A percentile compares a stretch with the other conserved stretches of the same genome.
Conservation (phyloP, 2,113 vertebrate species). For the Carlito syrichta region DNA sequence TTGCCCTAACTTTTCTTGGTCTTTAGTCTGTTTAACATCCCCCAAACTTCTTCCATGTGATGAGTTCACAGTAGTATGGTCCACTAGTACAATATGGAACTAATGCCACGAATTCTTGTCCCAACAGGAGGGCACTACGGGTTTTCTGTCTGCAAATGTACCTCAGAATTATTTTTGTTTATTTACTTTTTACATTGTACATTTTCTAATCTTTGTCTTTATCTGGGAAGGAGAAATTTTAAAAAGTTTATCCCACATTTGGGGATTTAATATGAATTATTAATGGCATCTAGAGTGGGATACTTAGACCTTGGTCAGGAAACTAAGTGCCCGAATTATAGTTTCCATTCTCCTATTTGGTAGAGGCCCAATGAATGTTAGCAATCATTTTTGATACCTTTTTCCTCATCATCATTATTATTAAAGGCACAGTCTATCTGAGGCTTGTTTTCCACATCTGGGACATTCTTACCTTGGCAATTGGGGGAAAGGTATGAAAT, state of each 20-base stretch:
- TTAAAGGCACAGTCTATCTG: neutral
- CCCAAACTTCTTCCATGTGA: neutral
- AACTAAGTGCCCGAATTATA: neutral
- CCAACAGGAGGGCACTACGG: neutral
- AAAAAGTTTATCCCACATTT: neutral
- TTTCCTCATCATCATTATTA: neutral
- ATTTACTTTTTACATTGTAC: neutral
- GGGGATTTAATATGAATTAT: neutral
- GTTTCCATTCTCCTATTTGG: neutral
- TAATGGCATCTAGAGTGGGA: neutral
- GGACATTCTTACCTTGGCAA: neutral
- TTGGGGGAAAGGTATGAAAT: neutral
- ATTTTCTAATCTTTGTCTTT: neutral
- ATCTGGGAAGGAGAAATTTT: neutral
- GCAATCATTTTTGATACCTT: neutral
- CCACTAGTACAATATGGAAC: neutral
- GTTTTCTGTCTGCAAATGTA: neutral
- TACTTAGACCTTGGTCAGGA: neutral
- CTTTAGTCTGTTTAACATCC: neutral
- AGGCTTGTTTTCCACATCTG: neutral
- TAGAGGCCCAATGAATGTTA: neutral
- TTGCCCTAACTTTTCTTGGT: constrained; percentile 35
- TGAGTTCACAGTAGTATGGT: neutral
- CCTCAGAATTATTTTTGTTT: neutral
- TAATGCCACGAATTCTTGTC: neutral